Base-by-base conservation (phyloP, 1,140 invertebrate species). In the Drosophila quadrilineata region DNA sequence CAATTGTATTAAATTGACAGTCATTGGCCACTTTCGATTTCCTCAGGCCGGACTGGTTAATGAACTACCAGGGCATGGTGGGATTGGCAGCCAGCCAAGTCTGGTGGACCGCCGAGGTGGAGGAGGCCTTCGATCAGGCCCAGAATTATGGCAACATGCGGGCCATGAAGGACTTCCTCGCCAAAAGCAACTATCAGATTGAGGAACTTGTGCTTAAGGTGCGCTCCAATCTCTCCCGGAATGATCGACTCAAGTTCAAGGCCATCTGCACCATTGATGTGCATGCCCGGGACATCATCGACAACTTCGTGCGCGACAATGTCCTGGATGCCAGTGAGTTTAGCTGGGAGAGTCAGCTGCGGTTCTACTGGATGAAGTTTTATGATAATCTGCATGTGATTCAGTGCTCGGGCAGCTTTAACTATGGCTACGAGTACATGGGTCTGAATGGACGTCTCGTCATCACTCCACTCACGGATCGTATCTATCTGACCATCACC, bases 371-470 rank as follows among this genome's bases (percentile, higher is more conserved):
- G 96, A 90, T 94, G 2, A 95, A 94, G 80, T 92, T 94, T 64
- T 91, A 94, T 21, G 96, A 98, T 88, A 95, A 96, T 71, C 88
- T 97, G 3, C 93, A 94, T 86, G 93, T 97, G 4, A 91, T 93
- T 38, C 97, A 98, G 77, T 98, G 96, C 86, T 96, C 95, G 0
- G 96, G 93, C 26, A 89, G 91, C 17, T 98, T 98, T 87, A 94
- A 96, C 53, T 98, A 97, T 84, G 96, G 96, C 9, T 98, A 97
- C 77, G 97, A 98, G 87, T 98, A 98, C 80, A 97, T 98, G 96
- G 97, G 97, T 0, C 90, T 98, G 0, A 97, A 97, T 90, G 96
- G 95, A 1, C 92, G 96, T 57, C 90, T 98, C 33, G 96, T 98
- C 1, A 95, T 98, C 10, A 98, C 97, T 0, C 96, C 97, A 3